Conservation (phyloP, 64 coral and sea anemone species). For the Catalaphyllia jardinei region DNA sequence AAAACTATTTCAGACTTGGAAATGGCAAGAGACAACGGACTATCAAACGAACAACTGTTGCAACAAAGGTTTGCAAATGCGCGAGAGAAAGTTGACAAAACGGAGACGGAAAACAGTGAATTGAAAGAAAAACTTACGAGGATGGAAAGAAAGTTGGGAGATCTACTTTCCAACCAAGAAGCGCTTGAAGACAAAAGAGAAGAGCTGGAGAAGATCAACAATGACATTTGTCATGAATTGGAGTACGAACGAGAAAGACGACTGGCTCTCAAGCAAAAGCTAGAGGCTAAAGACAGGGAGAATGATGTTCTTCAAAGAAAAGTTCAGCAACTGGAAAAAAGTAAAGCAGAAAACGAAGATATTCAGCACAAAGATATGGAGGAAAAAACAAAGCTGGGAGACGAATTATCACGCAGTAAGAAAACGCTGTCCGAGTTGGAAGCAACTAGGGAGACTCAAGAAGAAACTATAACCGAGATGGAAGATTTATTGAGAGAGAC, state of each 20-base stretch:
- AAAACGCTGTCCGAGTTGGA: constrained; percentile 83
- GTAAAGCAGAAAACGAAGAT: constrained; percentile 61
- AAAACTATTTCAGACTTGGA: constrained; percentile 58
- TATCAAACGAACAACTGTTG: constrained; percentile 70
- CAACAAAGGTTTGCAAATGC: constrained; percentile 69
- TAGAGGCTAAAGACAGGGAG: constrained; percentile 68
- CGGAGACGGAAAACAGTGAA: constrained; percentile 47
- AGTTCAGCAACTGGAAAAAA: constrained; percentile 58
- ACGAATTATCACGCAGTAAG: constrained; percentile 61
- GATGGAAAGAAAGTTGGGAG: constrained; percentile 65
- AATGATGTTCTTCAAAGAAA: constrained; percentile 69
- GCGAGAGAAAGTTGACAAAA: constrained; percentile 58
- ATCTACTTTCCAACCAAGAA: constrained; percentile 48
- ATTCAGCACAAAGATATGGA: constrained; percentile 58
- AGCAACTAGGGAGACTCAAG: constrained; percentile 56
- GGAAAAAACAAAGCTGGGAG: constrained; percentile 77
- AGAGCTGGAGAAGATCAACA: constrained; percentile 65
- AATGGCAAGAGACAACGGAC: constrained; percentile 54
- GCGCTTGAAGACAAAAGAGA: constrained; percentile 55
- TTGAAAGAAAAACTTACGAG: constrained; percentile 53
- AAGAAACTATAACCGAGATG: constrained; percentile 73
- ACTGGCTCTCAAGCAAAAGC: constrained; percentile 68
- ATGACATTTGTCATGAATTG: constrained; percentile 66
- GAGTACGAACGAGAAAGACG: constrained; percentile 68
- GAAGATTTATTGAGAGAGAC: constrained; percentile 73